These are phyloP conservation scores for Aphelenchoides fujianensis DNA, from an alignment of 1,140 invertebrate genomes.

Conservation along the genomic window DNA sequence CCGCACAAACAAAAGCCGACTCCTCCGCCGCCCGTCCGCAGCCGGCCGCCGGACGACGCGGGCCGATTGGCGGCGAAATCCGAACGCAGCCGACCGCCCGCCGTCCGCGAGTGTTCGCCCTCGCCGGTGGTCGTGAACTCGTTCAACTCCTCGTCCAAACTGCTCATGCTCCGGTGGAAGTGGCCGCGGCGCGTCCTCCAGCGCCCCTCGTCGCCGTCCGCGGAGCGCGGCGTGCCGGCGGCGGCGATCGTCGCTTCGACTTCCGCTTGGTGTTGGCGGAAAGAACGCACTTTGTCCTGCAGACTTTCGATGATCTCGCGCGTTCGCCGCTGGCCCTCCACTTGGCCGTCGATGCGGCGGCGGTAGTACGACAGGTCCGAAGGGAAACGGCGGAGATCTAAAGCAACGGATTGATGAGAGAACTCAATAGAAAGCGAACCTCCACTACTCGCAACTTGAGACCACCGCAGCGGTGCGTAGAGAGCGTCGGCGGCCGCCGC, in stretches of 20 bases:
- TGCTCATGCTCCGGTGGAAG: constrained; percentile 6
- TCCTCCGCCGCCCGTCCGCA: not conserved
- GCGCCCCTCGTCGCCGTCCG: not conserved
- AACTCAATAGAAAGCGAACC: not conserved
- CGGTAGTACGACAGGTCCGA: constrained; percentile 3
- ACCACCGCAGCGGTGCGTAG: not conserved
- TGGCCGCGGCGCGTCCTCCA: too few species aligned
- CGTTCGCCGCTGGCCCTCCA: not conserved
- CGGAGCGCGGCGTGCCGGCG: not conserved
- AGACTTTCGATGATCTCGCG: not conserved
- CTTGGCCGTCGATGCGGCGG: not conserved
- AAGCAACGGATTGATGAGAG: not conserved
- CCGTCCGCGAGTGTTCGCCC: not conserved
- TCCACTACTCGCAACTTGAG: constrained; percentile 6
- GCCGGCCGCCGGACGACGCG: not conserved
- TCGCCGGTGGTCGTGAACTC: not conserved
- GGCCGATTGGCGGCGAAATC: not conserved
- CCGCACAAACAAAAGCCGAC: not conserved
- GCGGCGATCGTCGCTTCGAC: constrained; percentile 1
- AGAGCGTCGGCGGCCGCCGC: not conserved
- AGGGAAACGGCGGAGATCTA: constrained; percentile 8
- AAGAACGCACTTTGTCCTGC: constrained; percentile 5
- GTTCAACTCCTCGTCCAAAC: constrained; percentile 6
- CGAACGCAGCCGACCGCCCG: not conserved
- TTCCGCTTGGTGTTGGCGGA: constrained; percentile 2